Conservation (phyloP, 2,888 invertebrate species). For the Tanaodytes sp. region DNA sequence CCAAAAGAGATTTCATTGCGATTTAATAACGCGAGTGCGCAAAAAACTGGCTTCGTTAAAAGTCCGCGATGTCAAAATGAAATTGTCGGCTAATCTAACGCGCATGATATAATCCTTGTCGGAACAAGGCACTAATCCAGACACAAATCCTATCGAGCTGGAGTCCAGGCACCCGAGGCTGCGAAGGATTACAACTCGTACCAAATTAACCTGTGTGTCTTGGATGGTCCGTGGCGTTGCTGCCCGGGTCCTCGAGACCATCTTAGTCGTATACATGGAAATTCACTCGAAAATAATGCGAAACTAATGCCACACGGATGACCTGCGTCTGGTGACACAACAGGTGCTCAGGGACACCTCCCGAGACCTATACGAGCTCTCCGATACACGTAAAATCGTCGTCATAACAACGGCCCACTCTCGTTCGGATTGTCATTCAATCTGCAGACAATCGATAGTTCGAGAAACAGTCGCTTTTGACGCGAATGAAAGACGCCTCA, state of each 20-base stretch:
- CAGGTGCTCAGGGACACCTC: constrained; percentile 60
- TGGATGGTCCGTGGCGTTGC: constrained; percentile 35
- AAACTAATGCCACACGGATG: constrained; percentile 62
- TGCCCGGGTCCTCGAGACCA: constrained; percentile 23
- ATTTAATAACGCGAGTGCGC: constrained; percentile 33
- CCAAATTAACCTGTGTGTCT: constrained; percentile 69
- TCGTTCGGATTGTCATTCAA: constrained; percentile 8
- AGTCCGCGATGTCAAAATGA: constrained; percentile 59
- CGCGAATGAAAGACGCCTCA: no score
- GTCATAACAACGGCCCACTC: constrained; percentile 6
- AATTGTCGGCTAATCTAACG: constrained; percentile 68
- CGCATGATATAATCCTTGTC: constrained; percentile 72
- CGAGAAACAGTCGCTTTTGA: no score
- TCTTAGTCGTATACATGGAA: constrained; percentile 66
- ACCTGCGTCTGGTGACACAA: constrained; percentile 60
- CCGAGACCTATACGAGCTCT: constrained; percentile 18
- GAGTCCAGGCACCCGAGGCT: constrained; percentile 60
- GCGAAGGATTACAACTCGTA: constrained; percentile 70
- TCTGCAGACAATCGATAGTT: no score
- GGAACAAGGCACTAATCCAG: constrained; percentile 65
- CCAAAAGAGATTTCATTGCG: not conserved
- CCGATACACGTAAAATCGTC: constrained; percentile 29
- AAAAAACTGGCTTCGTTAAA: constrained; percentile 63
- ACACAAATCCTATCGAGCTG: constrained; percentile 59
- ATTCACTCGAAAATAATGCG: constrained; percentile 70